Conservation (phyloP, 2,888 invertebrate genomes). For the Nasonovia ribisnigri region DNA sequence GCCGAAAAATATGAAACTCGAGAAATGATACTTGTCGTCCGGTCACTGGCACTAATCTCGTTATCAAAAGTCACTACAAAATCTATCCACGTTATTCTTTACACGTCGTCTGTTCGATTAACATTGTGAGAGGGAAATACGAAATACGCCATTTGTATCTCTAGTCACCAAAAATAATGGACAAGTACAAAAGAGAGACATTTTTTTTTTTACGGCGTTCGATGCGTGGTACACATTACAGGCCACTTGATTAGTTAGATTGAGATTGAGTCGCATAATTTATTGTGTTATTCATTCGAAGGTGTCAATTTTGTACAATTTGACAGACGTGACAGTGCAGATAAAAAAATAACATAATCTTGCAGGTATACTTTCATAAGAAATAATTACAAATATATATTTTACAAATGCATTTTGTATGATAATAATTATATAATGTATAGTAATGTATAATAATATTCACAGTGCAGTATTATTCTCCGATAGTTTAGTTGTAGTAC, state of each 20-base stretch:
- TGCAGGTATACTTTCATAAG: not conserved
- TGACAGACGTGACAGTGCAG: not conserved
- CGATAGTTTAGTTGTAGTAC: not conserved
- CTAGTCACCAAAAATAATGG: not conserved
- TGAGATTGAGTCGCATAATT: not conserved
- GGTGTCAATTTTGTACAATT: not conserved
- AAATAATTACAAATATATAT: not conserved
- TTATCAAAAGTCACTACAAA: not conserved
- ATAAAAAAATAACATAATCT: not conserved
- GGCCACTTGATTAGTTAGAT: not conserved
- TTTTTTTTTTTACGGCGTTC: not conserved
- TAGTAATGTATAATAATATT: not conserved
- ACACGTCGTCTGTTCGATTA: not conserved
- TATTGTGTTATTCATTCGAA: not conserved
- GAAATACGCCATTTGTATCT: not conserved
- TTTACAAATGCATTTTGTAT: not conserved
- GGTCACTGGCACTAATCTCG: not conserved
- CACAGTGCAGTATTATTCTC: not conserved
- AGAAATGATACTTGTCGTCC: not conserved
- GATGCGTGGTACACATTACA: not conserved
- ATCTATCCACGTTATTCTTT: not conserved
- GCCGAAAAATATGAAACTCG: not conserved
- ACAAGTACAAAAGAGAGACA: not conserved
- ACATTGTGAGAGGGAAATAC: not conserved
- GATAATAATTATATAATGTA: not conserved